Evolutionary conservation across 2,113 vertebrate genomes (phyloP).

Genomic region (Circaetus gallicus): DNA sequence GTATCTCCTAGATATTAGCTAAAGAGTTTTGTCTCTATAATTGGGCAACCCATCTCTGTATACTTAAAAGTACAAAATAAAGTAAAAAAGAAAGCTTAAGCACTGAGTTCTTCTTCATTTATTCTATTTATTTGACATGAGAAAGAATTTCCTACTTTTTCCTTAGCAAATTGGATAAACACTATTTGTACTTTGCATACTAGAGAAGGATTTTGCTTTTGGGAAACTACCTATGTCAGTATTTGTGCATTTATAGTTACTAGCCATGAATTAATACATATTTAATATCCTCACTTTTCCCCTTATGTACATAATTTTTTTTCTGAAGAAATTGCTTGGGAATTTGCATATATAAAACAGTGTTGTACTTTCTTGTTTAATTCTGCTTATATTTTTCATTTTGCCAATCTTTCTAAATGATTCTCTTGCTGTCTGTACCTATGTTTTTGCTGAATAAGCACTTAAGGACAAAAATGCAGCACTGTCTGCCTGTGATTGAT

Average conservation of each 20-base stretch:
- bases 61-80: background rate
- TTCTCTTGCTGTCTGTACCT: background rate
- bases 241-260: background rate
- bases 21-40: background rate
- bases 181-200: background rate
- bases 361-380: background rate
- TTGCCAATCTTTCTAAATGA: background rate
- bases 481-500: constrained; percentile 41
- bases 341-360: background rate
- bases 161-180: background rate
- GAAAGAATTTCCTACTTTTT: background rate
- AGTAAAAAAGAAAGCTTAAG: background rate
- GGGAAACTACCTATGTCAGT: background rate
- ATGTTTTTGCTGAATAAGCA: constrained; percentile 34
- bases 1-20: background rate
- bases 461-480: background rate
- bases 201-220: background rate
- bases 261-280: background rate
- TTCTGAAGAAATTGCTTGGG: background rate
- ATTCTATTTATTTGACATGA: background rate
- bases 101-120: background rate
- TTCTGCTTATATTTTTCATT: background rate
- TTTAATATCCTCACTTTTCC: background rate
- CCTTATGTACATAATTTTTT: background rate
- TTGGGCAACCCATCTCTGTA: background rate